Conservation (phyloP, 2,113 vertebrate genomes). For the Campylorhamphus procurvoides region DNA sequence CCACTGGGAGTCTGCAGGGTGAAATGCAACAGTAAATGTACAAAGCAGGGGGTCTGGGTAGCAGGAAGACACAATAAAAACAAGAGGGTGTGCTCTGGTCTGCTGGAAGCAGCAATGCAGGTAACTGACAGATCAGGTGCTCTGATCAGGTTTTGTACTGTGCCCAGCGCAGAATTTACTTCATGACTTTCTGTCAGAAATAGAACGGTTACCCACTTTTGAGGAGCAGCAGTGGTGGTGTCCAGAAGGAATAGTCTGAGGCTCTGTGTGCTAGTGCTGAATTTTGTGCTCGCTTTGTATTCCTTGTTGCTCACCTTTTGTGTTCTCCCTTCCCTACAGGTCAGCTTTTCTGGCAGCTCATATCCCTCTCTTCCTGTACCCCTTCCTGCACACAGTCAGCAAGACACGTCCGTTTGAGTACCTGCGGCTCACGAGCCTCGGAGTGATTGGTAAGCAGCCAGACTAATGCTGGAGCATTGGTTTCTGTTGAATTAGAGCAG, state of each 20-base stretch:
- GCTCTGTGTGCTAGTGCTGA: background rate
- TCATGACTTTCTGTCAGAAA: background rate
- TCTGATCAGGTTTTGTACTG: background rate
- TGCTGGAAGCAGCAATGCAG: background rate
- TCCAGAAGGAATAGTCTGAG: background rate
- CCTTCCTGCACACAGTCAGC: constrained; percentile 97
- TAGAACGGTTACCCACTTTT: background rate
- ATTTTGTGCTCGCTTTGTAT: background rate
- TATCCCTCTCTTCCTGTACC: constrained; percentile 96
- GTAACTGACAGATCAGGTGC: background rate
- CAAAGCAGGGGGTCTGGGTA: background rate
- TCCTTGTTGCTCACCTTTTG: background rate
- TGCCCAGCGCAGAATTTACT: background rate
- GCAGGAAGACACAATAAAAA: background rate
- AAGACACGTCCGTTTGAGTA: constrained; percentile 98
- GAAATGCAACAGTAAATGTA: background rate
- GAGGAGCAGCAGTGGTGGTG: background rate
- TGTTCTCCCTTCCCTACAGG: constrained; percentile 68
- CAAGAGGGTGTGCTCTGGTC: background rate
- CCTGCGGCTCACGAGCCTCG: constrained; percentile 94
- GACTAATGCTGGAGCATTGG: background rate
- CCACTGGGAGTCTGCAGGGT: background rate
- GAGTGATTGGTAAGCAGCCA: constrained; percentile 89
- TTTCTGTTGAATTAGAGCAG: background rate
- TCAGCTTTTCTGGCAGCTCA: constrained; percentile 97